These are phyloP conservation scores for Anastrepha obliqua DNA, from an alignment of 1,140 invertebrate species.

Conservation along the genomic window DNA sequence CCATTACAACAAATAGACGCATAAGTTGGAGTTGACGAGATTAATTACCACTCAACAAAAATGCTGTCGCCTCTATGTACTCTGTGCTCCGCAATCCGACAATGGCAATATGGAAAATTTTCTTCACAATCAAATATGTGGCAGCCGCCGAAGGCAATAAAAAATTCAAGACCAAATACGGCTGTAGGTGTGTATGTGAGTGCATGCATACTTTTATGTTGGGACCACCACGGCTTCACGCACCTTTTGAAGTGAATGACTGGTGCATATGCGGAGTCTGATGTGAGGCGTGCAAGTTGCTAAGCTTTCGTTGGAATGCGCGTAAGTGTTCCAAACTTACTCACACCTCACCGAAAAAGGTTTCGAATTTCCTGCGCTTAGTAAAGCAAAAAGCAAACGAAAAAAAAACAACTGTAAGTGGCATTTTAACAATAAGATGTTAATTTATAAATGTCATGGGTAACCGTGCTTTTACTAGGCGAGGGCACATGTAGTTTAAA, in stretches of 20 bases:
- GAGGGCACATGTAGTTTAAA: neutral
- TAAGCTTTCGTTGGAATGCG: slow-evolving; percentile 51
- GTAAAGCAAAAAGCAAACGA: neutral
- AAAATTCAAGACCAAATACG: slow-evolving; percentile 36
- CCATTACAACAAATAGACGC: slow-evolving; percentile 38
- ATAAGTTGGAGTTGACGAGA: slow-evolving; percentile 39
- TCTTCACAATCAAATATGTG: slow-evolving; percentile 30
- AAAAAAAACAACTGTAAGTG: slow-evolving; percentile 1
- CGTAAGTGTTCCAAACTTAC: neutral
- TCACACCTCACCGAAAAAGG: neutral
- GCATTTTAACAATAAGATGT: slow-evolving; percentile 48
- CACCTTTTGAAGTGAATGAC: slow-evolving; percentile 36
- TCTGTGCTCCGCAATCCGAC: neutral
- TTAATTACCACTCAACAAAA: slow-evolving; percentile 51
- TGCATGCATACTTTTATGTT: neutral
- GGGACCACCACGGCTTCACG: slow-evolving; percentile 9
- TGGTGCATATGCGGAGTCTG: neutral
- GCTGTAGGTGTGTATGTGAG: neutral
- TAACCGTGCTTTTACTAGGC: neutral
- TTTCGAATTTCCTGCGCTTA: slow-evolving; percentile 28
- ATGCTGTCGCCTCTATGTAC: slow-evolving; percentile 20
- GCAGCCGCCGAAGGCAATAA: slow-evolving; percentile 1
- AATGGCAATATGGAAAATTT: neutral
- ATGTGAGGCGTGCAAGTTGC: neutral
- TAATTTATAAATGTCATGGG: slow-evolving; percentile 49